A percentile compares a stretch with the other conserved stretches of the same genome.
Conservation (phyloP, 2,113 vertebrate genomes). For the Erinaceus europaeus region DNA sequence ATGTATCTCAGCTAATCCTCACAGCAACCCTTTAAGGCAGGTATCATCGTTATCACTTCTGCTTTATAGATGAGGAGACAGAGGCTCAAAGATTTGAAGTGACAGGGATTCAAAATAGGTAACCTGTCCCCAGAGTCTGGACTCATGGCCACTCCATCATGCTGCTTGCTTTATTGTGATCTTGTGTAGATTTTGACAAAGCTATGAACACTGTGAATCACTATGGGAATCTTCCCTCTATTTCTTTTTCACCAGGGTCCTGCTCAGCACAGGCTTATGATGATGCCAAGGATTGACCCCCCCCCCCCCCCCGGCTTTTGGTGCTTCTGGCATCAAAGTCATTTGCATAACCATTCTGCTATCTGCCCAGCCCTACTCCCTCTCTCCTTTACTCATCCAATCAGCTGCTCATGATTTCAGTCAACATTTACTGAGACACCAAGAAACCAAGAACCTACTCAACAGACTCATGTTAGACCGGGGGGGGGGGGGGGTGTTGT, state of each 20-base stretch:
- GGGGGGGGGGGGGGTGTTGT: not conserved
- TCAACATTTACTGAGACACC: not conserved
- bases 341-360: too few relatives aligned
- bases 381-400: not conserved
- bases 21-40: not conserved
- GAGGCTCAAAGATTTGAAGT: not conserved
- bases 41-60: not conserved
- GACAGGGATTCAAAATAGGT: not conserved
- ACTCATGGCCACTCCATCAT: accelerated
- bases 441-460: too few relatives aligned
- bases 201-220: not conserved
- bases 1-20: not conserved
- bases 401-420: not conserved
- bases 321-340: too few relatives aligned
- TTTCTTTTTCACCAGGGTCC: too few relatives aligned
- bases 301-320: too few relatives aligned
- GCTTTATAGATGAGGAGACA: not conserved
- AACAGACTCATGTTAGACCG: not conserved
- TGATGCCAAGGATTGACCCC: too few relatives aligned
- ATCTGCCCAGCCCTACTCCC: too few relatives aligned
- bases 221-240: not conserved
- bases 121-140: not conserved
- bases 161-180: not conserved
- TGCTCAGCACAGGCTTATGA: too few relatives aligned
- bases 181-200: not conserved